Percentiles rank a stretch among this genome's conserved stretches.
phyloP scores from a whole-genome alignment of 2,113 vertebrate species.

The Dipodomys spectabilis region DNA sequence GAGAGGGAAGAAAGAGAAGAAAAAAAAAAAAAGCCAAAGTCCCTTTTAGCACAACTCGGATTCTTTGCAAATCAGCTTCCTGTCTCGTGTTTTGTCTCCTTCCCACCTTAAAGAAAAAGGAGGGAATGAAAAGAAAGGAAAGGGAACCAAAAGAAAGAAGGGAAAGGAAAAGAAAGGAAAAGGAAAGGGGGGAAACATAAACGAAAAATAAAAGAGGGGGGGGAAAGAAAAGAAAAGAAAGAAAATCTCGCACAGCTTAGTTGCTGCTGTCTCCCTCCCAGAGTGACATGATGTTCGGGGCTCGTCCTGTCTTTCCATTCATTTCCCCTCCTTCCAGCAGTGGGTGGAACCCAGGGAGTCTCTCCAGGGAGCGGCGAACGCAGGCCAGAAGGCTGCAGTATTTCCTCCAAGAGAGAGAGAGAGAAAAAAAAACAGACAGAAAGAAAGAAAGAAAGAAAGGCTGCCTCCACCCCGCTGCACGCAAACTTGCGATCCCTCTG shows the following conservation, averaged over 20 bases:
- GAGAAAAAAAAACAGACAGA: neutral
- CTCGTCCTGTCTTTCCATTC: conserved; percentile 90
- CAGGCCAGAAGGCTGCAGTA: conserved; percentile 93
- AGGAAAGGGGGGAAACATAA: neutral
- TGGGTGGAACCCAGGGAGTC: conserved; percentile 90
- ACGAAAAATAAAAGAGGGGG: neutral
- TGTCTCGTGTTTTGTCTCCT: conserved; percentile 81
- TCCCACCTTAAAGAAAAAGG: conserved; percentile 65
- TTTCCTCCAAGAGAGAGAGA: conserved; percentile 89
- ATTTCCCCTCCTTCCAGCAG: conserved; percentile 91
- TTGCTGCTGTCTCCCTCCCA: conserved; percentile 88
- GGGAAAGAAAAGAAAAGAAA: conserved; percentile 55
- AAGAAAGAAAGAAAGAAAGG: conserved; percentile 63
- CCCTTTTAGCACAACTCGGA: conserved; percentile 84
- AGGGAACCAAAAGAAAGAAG: neutral
- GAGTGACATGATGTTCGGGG: conserved; percentile 92
- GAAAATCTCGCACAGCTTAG: conserved; percentile 83
- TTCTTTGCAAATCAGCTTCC: conserved; percentile 86
- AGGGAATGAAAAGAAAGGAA: neutral
- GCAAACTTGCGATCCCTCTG: conserved; percentile 90
- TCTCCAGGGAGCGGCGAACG: conserved; percentile 91
- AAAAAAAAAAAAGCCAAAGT: conserved; percentile 72
- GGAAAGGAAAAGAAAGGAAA: neutral
- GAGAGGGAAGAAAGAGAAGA: neutral
- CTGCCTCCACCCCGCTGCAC: conserved; percentile 82